Percentiles rank a stretch among this genome's conserved stretches.
Evolutionary conservation across 2,888 invertebrate species (phyloP).

Genomic region (Platypus cylindrus): DNA sequence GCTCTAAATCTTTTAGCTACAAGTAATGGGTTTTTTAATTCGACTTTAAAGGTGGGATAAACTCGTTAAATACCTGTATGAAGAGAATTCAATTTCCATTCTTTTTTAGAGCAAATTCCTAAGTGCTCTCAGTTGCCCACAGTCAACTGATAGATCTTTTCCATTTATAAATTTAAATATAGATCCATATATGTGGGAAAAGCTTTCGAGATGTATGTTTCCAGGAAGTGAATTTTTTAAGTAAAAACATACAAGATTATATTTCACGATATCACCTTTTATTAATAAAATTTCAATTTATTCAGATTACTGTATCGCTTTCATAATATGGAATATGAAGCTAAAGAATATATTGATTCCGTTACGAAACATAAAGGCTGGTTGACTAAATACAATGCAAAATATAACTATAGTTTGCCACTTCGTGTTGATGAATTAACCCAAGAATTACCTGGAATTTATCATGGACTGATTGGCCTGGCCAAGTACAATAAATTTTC

Average conservation of each 20-base stretch:
- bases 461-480: conserved; percentile 42
- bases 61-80: not conserved
- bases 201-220: conserved; percentile 49
- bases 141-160: conserved; percentile 18
- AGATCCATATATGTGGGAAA: conserved; percentile 50
- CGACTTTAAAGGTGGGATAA: conserved; percentile 31
- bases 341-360: conserved; percentile 31
- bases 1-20: conserved; percentile 48
- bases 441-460: conserved; percentile 42
- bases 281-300: not conserved
- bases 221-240: conserved; percentile 46
- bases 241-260: conserved; percentile 29
- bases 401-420: conserved; percentile 56
- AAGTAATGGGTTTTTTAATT: conserved; percentile 47
- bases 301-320: conserved; percentile 36
- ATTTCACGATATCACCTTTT: not conserved
- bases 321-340: conserved; percentile 34
- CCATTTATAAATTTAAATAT: conserved; percentile 45
- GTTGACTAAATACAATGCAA: conserved; percentile 58
- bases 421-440: conserved; percentile 50
- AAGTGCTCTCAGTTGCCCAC: conserved; percentile 43
- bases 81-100: not conserved
- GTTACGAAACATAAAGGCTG: conserved; percentile 39
- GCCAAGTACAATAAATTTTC: conserved; percentile 28
- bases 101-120: conserved; percentile 28